Percentiles rank a stretch among this genome's conserved stretches.
Conservation (phyloP, 2,797 vertebrate genomes). For the Coregonus ussuriensis region DNA sequence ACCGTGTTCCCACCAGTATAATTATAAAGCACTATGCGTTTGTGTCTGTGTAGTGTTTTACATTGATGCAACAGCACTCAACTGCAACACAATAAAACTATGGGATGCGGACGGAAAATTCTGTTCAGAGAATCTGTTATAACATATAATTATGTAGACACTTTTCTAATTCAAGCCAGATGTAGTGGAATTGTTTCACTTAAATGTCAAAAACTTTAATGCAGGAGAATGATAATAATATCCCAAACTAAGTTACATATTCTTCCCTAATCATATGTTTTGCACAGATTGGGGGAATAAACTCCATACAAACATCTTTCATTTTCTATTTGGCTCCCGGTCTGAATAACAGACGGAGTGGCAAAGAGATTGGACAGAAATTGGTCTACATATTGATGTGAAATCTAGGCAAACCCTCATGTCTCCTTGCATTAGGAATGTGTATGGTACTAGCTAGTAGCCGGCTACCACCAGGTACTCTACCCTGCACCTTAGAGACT, state of each 20-base stretch:
- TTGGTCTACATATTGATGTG: neutral
- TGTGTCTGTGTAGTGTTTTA: slow-evolving; percentile 1
- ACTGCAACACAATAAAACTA: neutral
- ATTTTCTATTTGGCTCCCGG: slow-evolving; percentile 7
- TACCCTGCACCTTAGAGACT: no score
- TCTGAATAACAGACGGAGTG: slow-evolving; percentile 16
- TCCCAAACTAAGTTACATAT: slow-evolving; percentile 32
- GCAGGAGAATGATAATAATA: slow-evolving; percentile 25
- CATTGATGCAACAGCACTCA: neutral
- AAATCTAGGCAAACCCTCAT: neutral
- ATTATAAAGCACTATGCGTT: neutral
- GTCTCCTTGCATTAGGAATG: neutral
- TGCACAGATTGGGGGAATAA: slow-evolving; percentile 18
- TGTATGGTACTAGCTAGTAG: neutral
- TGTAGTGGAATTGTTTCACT: slow-evolving; percentile 32
- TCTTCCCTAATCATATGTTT: slow-evolving; percentile 40
- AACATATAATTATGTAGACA: slow-evolving; percentile 40
- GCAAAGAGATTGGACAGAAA: neutral
- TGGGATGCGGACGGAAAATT: slow-evolving; percentile 19
- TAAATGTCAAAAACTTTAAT: slow-evolving; percentile 1
- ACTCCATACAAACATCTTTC: slow-evolving; percentile 5
- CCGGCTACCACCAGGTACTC: no score
- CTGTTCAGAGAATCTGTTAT: slow-evolving; percentile 20
- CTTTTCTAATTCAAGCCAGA: slow-evolving; percentile 31
- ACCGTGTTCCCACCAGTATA: neutral